Conservation (phyloP, 1,140 invertebrate genomes). For the Protaetia brevitarsis region DNA sequence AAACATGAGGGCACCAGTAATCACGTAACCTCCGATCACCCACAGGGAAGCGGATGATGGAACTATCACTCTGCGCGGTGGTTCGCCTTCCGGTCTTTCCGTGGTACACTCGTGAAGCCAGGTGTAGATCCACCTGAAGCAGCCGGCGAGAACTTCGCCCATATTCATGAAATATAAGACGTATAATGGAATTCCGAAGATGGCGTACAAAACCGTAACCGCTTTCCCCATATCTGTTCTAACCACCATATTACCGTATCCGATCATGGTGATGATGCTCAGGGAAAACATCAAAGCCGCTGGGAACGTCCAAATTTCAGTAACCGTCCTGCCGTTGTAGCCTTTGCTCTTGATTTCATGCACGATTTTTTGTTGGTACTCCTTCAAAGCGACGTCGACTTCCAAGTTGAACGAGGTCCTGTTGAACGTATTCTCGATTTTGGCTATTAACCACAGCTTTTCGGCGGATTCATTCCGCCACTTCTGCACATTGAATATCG, state of each 20-base stretch:
- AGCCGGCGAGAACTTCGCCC: conserved; percentile 80
- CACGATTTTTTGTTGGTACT: conserved; percentile 72
- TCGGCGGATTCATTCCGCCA: conserved; percentile 57
- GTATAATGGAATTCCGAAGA: conserved; percentile 92
- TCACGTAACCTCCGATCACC: conserved; percentile 88
- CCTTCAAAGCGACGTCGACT: conserved; percentile 63
- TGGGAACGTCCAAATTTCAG: conserved; percentile 79
- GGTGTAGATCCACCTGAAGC: conserved; percentile 77
- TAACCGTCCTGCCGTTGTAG: conserved; percentile 69
- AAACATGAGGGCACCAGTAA: conserved; percentile 90
- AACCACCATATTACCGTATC: conserved; percentile 92
- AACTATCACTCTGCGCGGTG: conserved; percentile 67
- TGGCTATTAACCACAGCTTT: conserved; percentile 72
- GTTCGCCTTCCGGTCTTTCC: conserved; percentile 53
- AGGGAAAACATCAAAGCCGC: conserved; percentile 83
- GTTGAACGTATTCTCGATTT: conserved; percentile 72
- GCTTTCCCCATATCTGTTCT: conserved; percentile 88
- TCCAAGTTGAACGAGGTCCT: conserved; percentile 65
- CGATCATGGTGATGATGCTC: conserved; percentile 89
- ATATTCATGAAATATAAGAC: conserved; percentile 88
- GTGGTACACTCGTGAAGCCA: conserved; percentile 72
- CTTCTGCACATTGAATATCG: conserved; percentile 50
- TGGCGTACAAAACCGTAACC: conserved; percentile 89
- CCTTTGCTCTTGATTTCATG: conserved; percentile 64
- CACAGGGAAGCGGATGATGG: conserved; percentile 91